Conservation (phyloP, 2,888 invertebrate species). For the Tetropium fuscum region DNA sequence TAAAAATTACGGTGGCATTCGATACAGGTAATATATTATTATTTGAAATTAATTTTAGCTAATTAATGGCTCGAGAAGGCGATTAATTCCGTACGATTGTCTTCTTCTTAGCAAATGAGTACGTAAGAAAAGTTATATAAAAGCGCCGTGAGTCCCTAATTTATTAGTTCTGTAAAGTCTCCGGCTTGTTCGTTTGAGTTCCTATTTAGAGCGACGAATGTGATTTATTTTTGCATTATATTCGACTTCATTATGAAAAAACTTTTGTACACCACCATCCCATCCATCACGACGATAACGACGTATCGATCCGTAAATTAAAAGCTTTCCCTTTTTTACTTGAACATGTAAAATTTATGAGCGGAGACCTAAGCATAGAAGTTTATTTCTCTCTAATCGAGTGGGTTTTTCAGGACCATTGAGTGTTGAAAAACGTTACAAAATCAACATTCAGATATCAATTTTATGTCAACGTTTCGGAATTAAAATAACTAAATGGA, state of each 20-base stretch:
- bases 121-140: no score
- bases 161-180: no score
- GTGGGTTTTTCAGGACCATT: neutral
- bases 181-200: neutral
- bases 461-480: neutral
- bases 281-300: constrained; percentile 13
- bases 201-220: neutral
- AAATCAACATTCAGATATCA: neutral
- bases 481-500: constrained; percentile 4
- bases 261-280: constrained; percentile 2
- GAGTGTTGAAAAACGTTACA: neutral
- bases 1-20: no score
- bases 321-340: constrained; percentile 18
- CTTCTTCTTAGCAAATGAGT: no score
- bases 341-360: constrained; percentile 11
- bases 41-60: no score
- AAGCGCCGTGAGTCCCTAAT: no score
- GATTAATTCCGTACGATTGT: no score
- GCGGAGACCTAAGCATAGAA: neutral
- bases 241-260: constrained; percentile 13
- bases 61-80: no score
- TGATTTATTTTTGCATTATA: constrained; percentile 10
- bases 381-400: neutral
- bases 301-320: constrained; percentile 12
- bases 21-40: no score